These are phyloP conservation scores for Andricus grossulariae DNA, from an alignment of 1,140 invertebrate genomes.

Conservation along the genomic window DNA sequence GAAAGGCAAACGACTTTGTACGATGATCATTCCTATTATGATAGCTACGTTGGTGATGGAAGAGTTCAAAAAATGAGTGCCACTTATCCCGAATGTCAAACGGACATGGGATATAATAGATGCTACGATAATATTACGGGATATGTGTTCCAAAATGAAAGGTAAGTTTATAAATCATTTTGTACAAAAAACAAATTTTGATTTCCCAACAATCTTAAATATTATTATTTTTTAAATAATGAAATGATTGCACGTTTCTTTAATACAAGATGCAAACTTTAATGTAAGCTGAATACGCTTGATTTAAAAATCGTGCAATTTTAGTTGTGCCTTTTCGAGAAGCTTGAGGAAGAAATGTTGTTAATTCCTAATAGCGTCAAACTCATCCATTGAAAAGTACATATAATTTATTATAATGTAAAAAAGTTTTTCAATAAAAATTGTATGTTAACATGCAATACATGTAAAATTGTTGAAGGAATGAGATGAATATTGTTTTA, in stretches of 20 bases:
- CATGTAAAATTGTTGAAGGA: no score
- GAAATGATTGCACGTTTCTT: background rate
- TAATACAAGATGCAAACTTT: no score
- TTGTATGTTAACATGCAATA: no score
- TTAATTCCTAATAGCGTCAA: no score
- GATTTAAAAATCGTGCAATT: no score
- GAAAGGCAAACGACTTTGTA: slow-evolving; percentile 88
- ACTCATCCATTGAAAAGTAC: background rate
- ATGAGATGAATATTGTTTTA: background rate
- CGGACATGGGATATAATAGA: slow-evolving; percentile 69
- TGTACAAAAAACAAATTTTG: background rate
- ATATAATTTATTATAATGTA: background rate
- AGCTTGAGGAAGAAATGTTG: no score
- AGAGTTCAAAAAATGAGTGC: slow-evolving; percentile 66
- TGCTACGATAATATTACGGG: slow-evolving; percentile 72
- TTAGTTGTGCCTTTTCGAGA: no score
- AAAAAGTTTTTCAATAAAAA: background rate
- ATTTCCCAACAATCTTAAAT: slow-evolving; percentile 30
- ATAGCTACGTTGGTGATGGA: slow-evolving; percentile 63
- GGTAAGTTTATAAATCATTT: slow-evolving; percentile 57
- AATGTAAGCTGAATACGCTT: no score
- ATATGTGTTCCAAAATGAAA: slow-evolving; percentile 75
- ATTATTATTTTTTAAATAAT: slow-evolving; percentile 26
- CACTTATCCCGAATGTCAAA: slow-evolving; percentile 69
- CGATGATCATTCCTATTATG: slow-evolving; percentile 79